Conservation (phyloP, 2,113 vertebrate species). For the Prolemur simus region DNA sequence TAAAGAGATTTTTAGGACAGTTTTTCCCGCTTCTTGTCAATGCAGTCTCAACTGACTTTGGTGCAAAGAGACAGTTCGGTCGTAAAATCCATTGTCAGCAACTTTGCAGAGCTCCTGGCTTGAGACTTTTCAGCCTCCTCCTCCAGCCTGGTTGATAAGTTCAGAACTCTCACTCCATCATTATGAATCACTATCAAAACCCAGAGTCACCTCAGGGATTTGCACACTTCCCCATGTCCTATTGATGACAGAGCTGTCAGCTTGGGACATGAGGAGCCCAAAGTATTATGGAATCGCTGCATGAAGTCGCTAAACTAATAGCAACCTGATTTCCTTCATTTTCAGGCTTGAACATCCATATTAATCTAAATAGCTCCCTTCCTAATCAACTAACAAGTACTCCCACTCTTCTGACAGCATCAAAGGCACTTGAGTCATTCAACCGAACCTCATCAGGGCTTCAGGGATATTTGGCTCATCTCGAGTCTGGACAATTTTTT, state of each 20-base stretch:
- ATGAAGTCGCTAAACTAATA: background rate
- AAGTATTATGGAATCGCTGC: background rate
- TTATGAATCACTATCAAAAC: slow-evolving; percentile 24
- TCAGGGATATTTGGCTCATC: background rate
- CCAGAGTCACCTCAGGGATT: background rate
- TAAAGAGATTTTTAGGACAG: background rate
- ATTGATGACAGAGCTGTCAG: background rate
- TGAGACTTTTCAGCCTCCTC: slow-evolving; percentile 4
- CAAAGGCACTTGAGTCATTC: slow-evolving; percentile 47
- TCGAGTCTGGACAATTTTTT: background rate
- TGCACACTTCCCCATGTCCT: background rate
- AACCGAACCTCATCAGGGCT: background rate
- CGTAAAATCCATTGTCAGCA: background rate
- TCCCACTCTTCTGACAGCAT: background rate
- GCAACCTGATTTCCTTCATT: background rate
- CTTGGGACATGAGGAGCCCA: background rate
- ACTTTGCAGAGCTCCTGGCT: background rate
- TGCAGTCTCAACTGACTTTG: background rate
- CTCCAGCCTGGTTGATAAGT: background rate
- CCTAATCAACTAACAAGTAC: slow-evolving; percentile 31
- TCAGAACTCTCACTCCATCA: background rate
- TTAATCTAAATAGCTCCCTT: slow-evolving; percentile 26
- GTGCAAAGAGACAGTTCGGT: background rate
- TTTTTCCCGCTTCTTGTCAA: background rate
- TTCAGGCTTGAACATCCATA: background rate